Evolutionary conservation across 2,888 invertebrate genomes (phyloP), one percentile per base, ranked within the genome.

Genomic region (Netelia virgata): DNA sequence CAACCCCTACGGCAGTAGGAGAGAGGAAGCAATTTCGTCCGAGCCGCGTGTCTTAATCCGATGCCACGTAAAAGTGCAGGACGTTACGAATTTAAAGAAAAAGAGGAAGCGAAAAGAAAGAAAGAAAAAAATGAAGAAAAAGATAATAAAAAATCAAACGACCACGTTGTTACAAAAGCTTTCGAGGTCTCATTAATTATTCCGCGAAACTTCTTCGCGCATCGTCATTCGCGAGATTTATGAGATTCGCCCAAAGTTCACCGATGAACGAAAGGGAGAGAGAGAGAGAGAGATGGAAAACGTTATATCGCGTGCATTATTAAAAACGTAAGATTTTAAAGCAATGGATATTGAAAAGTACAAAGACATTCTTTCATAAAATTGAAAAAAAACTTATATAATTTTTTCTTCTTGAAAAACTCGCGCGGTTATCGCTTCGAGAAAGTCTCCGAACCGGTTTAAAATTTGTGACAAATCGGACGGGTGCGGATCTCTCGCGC

Each of bases 141-240:
- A 28, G 11, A 28, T 23, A 18, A 11, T 41, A 43, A 28, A 11
- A 28, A 41, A 20, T 28, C 18, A n/a, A 43, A 57, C 50, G 47
- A 72, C 18, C 28, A 36, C 69, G 47, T 41, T 59, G 23, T 66
- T n/a, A 66, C 66, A 61, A 83, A 72, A 43, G 79, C 75, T 66
- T 76, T 41, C 28, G 28, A n/a, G 55, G 53, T 43, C 75, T 79
- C 75, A 72, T 84, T 84, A 76, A 80, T 84, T 72, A 76, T 76
- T n/a, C 23, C 18, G 41, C n/a, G 47, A 18, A 47, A 14, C 63
- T 76, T 70, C 64, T 63, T 55, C 18, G 11, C 20, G 36, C 36
- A 70, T 28, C 28, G 74, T 64, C 83, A 75, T 70, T 70, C 47
- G 16, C 20, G 47, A 68, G 78, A 50, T 70, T 79, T 70, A 70